Conservation (phyloP, 2,797 vertebrate species). For the Gymnocypris eckloni region DNA sequence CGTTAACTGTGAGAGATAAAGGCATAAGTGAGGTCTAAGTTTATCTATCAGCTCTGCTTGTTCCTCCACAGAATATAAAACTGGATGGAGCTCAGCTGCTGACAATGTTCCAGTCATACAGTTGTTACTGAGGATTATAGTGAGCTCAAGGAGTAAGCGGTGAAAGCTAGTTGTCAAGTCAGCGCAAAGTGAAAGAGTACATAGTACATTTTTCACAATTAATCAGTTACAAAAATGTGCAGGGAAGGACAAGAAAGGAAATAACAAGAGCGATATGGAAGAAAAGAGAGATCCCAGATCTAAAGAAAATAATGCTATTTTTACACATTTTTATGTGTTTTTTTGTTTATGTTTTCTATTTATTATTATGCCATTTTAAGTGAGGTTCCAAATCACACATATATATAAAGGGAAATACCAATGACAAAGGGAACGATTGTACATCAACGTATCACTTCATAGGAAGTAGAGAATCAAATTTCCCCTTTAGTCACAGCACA, state of each 20-base stretch:
- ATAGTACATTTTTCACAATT: background rate
- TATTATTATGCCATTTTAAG: background rate
- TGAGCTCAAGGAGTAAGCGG: slow-evolving; percentile 16
- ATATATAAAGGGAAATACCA: background rate
- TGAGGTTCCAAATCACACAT: background rate
- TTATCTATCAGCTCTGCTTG: slow-evolving; percentile 15
- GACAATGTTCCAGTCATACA: slow-evolving; percentile 3
- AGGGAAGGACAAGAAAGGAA: background rate
- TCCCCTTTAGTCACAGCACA: background rate
- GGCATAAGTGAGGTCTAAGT: slow-evolving; percentile 18
- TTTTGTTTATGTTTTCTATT: background rate
- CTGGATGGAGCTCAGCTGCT: slow-evolving; percentile 2
- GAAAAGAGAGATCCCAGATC: background rate
- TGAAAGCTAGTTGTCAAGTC: slow-evolving; percentile 2
- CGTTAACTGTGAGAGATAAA: slow-evolving; percentile 20
- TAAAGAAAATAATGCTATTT: background rate
- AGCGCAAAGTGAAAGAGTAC: slow-evolving; percentile 2
- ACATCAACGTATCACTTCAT: background rate
- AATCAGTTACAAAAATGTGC: slow-evolving; percentile 2
- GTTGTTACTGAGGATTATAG: slow-evolving; percentile 30
- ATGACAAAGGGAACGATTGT: background rate
- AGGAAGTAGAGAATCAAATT: background rate
- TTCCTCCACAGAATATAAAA: slow-evolving; percentile 29
- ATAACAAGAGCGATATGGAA: background rate
- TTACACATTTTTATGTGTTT: background rate